These are phyloP conservation scores for Eulacestoma nigropectus DNA, from an alignment of 2,113 vertebrate genomes.

Conservation along the genomic window DNA sequence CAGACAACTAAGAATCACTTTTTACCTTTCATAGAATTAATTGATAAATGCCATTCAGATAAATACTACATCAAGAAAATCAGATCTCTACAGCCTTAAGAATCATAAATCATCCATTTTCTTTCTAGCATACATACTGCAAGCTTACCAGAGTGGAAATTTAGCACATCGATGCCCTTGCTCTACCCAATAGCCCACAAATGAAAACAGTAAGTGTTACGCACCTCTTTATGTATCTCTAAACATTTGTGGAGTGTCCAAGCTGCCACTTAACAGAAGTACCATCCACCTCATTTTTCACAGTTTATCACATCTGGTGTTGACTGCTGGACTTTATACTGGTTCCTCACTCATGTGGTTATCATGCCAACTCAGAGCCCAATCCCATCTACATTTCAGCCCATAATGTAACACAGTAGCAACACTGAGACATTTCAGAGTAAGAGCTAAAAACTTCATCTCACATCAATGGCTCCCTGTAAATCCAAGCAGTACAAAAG, in stretches of 20 bases:
- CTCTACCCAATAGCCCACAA: not conserved
- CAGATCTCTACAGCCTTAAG: not conserved
- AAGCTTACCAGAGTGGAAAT: not conserved
- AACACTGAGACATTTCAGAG: not conserved
- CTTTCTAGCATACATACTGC: not conserved
- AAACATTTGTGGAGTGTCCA: not conserved
- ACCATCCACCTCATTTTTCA: not conserved
- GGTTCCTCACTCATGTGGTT: not conserved
- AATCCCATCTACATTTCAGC: not conserved
- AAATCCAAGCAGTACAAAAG: not conserved
- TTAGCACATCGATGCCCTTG: not conserved
- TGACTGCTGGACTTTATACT: not conserved
- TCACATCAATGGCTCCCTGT: not conserved
- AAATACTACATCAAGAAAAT: not conserved
- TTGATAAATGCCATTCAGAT: not conserved
- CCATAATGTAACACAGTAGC: rapidly evolving
- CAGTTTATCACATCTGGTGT: not conserved
- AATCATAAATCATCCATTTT: not conserved
- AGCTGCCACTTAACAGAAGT: not conserved
- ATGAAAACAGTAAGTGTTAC: not conserved
- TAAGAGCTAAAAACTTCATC: not conserved
- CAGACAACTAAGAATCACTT: not conserved
- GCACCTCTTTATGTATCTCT: not conserved
- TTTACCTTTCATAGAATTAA: not conserved
- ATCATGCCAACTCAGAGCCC: not conserved